phyloP scores from a whole-genome alignment of 2,888 invertebrate species.

The Epistrophe grossulariae region DNA sequence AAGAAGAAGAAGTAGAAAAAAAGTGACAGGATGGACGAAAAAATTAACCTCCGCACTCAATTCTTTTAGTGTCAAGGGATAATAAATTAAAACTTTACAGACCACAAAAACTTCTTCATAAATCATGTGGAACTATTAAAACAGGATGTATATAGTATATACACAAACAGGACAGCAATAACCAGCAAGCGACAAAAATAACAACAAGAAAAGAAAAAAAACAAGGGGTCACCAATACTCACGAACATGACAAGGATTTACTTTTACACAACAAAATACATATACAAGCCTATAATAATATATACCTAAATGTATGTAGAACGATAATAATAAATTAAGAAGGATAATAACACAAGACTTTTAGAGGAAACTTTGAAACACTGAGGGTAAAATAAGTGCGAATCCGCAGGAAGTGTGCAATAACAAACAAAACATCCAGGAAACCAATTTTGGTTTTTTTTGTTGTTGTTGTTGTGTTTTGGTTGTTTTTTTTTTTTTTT shows the following conservation, averaged over 20 bases:
- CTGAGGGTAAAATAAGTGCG: constrained; percentile 58
- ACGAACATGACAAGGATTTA: constrained; percentile 63
- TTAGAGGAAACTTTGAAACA: constrained; percentile 44
- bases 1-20: not conserved
- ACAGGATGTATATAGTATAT: constrained; percentile 49
- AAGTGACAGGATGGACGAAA: constrained; percentile 38
- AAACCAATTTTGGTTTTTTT: constrained; percentile 26
- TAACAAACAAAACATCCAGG: constrained; percentile 43
- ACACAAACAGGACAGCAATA: constrained; percentile 50
- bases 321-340: constrained; percentile 74
- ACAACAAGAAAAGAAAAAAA: constrained; percentile 16
- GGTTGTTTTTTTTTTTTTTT: constrained; percentile 13
- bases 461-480: constrained; percentile 18
- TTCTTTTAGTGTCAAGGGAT: constrained; percentile 57
- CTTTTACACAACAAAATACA: constrained; percentile 29
- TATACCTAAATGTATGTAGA: not conserved
- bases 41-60: constrained; percentile 58
- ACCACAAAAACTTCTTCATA: constrained; percentile 64
- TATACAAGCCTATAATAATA: constrained; percentile 3
- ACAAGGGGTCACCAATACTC: constrained; percentile 20
- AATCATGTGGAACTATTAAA: constrained; percentile 74
- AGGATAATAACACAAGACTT: constrained; percentile 73
- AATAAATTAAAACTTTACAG: constrained; percentile 66
- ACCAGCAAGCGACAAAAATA: constrained; percentile 20
- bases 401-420: constrained; percentile 65